These are phyloP conservation scores for Albula goreensis DNA, from an alignment of 2,113 vertebrate genomes.

Conservation along the genomic window DNA sequence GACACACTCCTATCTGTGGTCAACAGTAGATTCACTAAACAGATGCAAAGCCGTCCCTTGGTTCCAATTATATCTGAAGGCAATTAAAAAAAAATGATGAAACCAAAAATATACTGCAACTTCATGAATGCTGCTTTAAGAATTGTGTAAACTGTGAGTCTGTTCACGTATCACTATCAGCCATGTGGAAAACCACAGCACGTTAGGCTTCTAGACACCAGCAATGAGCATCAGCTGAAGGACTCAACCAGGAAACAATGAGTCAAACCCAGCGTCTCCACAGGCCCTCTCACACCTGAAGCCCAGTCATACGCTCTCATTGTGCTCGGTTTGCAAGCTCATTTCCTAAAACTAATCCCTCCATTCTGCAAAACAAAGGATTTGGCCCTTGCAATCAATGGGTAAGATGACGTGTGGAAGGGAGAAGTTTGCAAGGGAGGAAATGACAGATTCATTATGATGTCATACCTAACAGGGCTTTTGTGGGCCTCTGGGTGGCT, in stretches of 20 bases:
- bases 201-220: slow-evolving; percentile 40
- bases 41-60: not conserved
- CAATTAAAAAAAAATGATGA: too few relatives aligned
- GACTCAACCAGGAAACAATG: slow-evolving; percentile 61
- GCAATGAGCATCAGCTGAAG: slow-evolving; percentile 60
- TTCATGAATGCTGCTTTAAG: too few relatives aligned
- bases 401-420: too few relatives aligned
- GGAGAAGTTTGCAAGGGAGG: too few relatives aligned
- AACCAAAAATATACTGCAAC: too few relatives aligned
- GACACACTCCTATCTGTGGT: not conserved
- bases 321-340: slow-evolving; percentile 40
- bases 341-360: not conserved
- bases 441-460: too few relatives aligned
- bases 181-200: not conserved
- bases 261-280: slow-evolving; percentile 54
- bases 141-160: too few relatives aligned
- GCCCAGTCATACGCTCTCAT: slow-evolving; percentile 49
- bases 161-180: not conserved
- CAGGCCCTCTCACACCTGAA: slow-evolving; percentile 46
- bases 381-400: too few relatives aligned
- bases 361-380: too few relatives aligned
- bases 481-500: too few relatives aligned
- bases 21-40: not conserved
- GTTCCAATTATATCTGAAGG: not conserved
- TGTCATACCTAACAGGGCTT: too few relatives aligned